A percentile compares a stretch with the other conserved stretches of the same genome.
Evolutionary conservation across 2,113 vertebrate species (phyloP).

Genomic region (Chaetorhynchus papuensis): DNA sequence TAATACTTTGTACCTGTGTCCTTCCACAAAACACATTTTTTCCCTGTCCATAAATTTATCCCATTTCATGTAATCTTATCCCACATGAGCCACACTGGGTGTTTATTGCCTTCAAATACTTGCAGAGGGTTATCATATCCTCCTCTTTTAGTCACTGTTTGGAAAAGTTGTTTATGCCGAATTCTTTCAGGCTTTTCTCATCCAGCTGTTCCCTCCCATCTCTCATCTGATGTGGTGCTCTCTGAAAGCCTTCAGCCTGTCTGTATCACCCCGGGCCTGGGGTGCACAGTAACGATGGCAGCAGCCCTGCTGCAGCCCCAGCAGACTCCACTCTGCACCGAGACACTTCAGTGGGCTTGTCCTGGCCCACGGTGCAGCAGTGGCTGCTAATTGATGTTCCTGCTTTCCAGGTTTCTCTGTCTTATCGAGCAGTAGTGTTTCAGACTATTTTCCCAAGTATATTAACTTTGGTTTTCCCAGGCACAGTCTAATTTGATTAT

Average conservation of each 20-base stretch:
- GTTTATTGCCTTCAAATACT: conserved; percentile 37
- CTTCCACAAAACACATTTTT: background rate
- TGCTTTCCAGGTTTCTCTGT: background rate
- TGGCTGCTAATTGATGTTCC: background rate
- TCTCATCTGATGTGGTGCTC: background rate
- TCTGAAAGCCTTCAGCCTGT: background rate
- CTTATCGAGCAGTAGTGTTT: background rate
- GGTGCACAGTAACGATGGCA: background rate
- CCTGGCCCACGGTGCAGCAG: background rate
- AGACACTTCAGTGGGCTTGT: background rate
- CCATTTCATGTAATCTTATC: background rate
- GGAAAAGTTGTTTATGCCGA: background rate
- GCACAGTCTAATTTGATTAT: background rate
- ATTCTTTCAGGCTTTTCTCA: conserved; percentile 44
- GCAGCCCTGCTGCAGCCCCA: background rate
- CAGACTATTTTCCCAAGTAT: background rate
- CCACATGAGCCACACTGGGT: background rate
- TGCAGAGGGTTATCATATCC: conserved; percentile 30
- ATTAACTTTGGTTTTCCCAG: background rate
- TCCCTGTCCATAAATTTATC: background rate
- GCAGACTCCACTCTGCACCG: fast-evolving
- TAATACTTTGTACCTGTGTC: background rate
- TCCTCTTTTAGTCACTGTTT: conserved; percentile 33
- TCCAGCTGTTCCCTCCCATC: background rate
- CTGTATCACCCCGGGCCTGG: background rate